A percentile compares a stretch with the other conserved stretches of the same genome.
These are phyloP conservation scores for Epirrhoe alternata DNA, from an alignment of 2,888 invertebrate genomes.

Conservation along the genomic window DNA sequence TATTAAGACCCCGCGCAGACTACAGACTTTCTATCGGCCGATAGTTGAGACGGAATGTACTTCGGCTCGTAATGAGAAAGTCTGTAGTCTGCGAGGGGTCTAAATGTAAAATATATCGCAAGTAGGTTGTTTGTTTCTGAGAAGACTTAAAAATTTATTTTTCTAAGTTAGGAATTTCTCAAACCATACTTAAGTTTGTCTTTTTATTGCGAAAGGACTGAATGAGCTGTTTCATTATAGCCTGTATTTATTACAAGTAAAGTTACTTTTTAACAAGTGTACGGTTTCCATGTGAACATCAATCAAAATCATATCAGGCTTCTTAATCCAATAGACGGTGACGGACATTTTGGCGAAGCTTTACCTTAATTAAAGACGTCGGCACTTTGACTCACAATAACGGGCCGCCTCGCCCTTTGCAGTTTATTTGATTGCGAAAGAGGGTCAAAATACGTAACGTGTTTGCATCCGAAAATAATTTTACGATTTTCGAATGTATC, in stretches of 20 bases:
- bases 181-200: neutral
- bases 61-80: too few species aligned
- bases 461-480: conserved; percentile 13
- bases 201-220: neutral
- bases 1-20: too few species aligned
- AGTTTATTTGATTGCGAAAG: conserved; percentile 39
- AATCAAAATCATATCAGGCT: conserved; percentile 76
- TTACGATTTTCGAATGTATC: conserved; percentile 1
- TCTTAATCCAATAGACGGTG: conserved; percentile 66
- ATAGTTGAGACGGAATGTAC: too few species aligned
- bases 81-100: too few species aligned
- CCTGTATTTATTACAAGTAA: conserved; percentile 7
- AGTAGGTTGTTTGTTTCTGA: too few species aligned
- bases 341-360: conserved; percentile 52
- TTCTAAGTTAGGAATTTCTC: too few species aligned
- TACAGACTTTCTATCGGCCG: too few species aligned
- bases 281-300: conserved; percentile 66
- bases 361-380: conserved; percentile 71
- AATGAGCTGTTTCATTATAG: conserved; percentile 14
- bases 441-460: conserved; percentile 13
- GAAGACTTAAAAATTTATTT: too few species aligned
- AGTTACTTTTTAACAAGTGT: conserved; percentile 45
- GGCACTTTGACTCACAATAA: conserved; percentile 46
- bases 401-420: conserved; percentile 39
- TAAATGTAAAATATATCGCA: too few species aligned